A percentile compares a stretch with the other conserved stretches of the same genome.
Evolutionary conservation across 2,888 invertebrate genomes (phyloP).

Genomic region (Bombyx huttoni): DNA sequence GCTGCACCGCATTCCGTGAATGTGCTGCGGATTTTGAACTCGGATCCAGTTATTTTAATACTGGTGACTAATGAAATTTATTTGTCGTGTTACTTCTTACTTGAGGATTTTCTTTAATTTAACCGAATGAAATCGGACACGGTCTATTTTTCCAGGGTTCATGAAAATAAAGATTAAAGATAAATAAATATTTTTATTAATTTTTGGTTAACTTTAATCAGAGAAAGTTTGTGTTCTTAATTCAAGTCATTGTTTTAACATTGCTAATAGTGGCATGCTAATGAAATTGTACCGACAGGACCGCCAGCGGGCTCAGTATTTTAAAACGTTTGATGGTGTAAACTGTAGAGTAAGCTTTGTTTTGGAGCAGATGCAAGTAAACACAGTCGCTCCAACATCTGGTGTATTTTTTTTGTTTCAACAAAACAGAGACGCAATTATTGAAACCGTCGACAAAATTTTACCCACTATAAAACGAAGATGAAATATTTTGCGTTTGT

Average conservation of each 20-base stretch:
- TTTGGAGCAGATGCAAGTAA: slow-evolving; percentile 62
- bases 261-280: no score
- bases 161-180: not conserved
- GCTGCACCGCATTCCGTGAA: slow-evolving; percentile 38
- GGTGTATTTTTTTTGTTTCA: slow-evolving; percentile 60
- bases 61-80: slow-evolving; percentile 1
- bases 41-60: slow-evolving; percentile 12
- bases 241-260: no score
- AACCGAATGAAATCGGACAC: not conserved
- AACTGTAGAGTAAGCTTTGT: slow-evolving; percentile 44
- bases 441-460: slow-evolving; percentile 12
- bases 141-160: not conserved
- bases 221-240: no score
- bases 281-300: no score
- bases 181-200: no score
- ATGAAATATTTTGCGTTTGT: no score
- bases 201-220: no score
- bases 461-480: not conserved
- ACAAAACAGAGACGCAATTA: slow-evolving; percentile 29
- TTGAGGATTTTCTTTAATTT: not conserved
- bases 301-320: not conserved
- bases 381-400: slow-evolving; percentile 57
- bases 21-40: slow-evolving; percentile 39
- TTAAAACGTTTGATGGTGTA: not conserved
- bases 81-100: not conserved